phyloP scores from a whole-genome alignment of 1,140 invertebrate genomes.

The Ceratina japonica region DNA sequence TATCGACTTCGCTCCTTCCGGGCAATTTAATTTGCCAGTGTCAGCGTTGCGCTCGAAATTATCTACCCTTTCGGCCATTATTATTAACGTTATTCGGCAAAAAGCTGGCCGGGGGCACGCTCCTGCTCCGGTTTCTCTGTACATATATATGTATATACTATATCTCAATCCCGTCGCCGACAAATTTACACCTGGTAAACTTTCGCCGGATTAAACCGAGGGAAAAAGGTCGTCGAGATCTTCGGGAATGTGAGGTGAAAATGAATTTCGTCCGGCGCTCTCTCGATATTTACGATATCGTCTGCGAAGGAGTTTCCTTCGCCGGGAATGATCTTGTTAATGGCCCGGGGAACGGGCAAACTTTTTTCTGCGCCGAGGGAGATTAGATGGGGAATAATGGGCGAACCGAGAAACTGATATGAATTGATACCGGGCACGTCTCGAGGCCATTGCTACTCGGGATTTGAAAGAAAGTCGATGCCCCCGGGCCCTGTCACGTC shows the following conservation, averaged over 20 bases:
- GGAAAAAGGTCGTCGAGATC: not conserved
- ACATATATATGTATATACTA: not conserved
- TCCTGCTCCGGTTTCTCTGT: not conserved
- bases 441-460: constrained; percentile 3
- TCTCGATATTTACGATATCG: constrained; percentile 31
- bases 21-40: constrained; percentile 41
- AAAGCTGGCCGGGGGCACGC: not conserved
- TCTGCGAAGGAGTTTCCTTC: constrained; percentile 19
- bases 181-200: constrained; percentile 14
- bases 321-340: constrained; percentile 51
- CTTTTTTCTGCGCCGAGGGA: constrained; percentile 23
- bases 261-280: constrained; percentile 8
- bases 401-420: constrained; percentile 1
- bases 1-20: constrained; percentile 38
- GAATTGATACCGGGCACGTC: constrained; percentile 15
- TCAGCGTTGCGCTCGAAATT: constrained; percentile 32
- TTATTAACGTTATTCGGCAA: constrained; percentile 35
- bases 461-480: constrained; percentile 65
- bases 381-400: constrained; percentile 1
- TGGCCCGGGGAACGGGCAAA: constrained; percentile 61
- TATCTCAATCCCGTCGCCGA: not conserved
- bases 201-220: not conserved
- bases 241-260: not conserved
- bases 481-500: constrained; percentile 72
- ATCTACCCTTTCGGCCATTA: constrained; percentile 28